These are phyloP conservation scores for Dione juno DNA, from an alignment of 2,888 invertebrate genomes.

Conservation along the genomic window DNA sequence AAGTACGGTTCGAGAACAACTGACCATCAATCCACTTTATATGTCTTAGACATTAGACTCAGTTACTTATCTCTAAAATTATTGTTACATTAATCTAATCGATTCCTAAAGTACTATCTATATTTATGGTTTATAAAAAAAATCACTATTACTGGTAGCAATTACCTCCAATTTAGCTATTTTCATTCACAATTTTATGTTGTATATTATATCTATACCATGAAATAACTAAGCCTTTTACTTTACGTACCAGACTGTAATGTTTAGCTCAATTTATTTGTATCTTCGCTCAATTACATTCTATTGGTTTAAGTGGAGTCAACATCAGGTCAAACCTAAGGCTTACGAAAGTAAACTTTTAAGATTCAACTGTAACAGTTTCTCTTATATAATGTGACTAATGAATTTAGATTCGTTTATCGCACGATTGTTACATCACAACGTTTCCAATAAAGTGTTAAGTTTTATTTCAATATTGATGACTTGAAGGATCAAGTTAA, in stretches of 20 bases:
- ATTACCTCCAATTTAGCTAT: neutral
- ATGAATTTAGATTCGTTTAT: constrained; percentile 29
- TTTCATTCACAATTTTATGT: neutral
- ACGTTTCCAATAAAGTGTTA: constrained; percentile 20
- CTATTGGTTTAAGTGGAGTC: constrained; percentile 65
- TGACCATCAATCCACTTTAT: neutral
- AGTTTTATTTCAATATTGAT: constrained; percentile 12
- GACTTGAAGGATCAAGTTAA: too few species aligned
- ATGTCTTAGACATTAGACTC: neutral
- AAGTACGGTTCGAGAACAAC: constrained; percentile 13
- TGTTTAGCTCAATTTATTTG: constrained; percentile 1
- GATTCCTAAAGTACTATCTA: neutral
- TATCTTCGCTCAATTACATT: constrained; percentile 61
- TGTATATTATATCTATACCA: neutral
- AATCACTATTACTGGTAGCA: too few species aligned
- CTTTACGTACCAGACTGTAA: neutral
- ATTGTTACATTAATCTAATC: neutral
- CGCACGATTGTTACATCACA: constrained; percentile 22
- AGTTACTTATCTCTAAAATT: too few species aligned
- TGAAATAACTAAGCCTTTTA: neutral
- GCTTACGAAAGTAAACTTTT: constrained; percentile 8
- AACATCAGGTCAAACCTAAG: constrained; percentile 54
- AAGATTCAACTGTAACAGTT: constrained; percentile 50
- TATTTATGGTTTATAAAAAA: neutral
- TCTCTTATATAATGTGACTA: constrained; percentile 42